These are phyloP conservation scores for Choristoneura fumiferana DNA, from an alignment of 1,140 invertebrate species.

Conservation along the genomic window DNA sequence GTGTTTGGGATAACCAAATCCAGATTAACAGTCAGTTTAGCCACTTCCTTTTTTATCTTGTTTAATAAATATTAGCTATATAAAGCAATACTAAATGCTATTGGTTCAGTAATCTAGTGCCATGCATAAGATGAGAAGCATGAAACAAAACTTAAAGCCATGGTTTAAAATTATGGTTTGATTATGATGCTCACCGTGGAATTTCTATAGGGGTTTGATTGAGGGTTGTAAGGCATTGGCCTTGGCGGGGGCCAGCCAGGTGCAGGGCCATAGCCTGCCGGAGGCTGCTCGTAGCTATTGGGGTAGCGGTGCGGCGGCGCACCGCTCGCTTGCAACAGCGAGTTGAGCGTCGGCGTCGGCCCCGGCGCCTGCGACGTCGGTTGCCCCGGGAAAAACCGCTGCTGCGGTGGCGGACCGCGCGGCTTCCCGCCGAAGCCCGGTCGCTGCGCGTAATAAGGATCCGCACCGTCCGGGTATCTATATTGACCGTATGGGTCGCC, in stretches of 20 bases:
- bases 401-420: constrained; percentile 66
- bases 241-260: constrained; percentile 70
- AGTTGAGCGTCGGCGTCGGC: constrained; percentile 94
- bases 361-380: constrained; percentile 87
- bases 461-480: constrained; percentile 65
- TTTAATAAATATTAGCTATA: too few species aligned
- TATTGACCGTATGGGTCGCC: constrained; percentile 68
- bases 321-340: constrained; percentile 90
- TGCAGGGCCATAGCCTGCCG: constrained; percentile 59
- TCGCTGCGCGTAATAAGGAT: constrained; percentile 64
- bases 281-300: constrained; percentile 72
- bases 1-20: too few species aligned
- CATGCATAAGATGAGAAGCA: too few species aligned
- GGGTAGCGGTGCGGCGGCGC: constrained; percentile 80
- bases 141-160: too few species aligned
- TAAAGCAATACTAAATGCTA: too few species aligned
- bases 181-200: constrained; percentile 61
- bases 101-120: too few species aligned
- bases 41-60: too few species aligned
- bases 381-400: constrained; percentile 82
- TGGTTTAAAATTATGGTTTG: background rate
- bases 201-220: constrained; percentile 74
- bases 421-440: constrained; percentile 73
- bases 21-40: too few species aligned
- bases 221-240: constrained; percentile 75